Base-by-base conservation (phyloP, 2,113 vertebrate genomes). In the Oxyruncus cristatus region DNA sequence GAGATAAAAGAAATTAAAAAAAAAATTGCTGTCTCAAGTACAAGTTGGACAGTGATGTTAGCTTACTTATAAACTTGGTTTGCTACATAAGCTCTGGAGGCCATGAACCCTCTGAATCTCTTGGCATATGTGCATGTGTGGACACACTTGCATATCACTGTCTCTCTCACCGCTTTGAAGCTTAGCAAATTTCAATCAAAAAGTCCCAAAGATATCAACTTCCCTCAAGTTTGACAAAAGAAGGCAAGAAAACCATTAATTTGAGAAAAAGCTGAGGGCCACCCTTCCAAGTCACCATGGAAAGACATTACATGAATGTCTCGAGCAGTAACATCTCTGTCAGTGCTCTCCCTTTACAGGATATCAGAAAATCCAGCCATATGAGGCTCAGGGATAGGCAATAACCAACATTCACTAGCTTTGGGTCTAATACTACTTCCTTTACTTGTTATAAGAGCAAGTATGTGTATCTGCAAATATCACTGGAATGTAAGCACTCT, bases 81-180 rank as follows among this genome's bases (percentile, higher is more conserved):
- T 91, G 12, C 8, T 66, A 8, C 18, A 44, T 46, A 35, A 68
- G 5, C 23, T 59, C n/a, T 35, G 46, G 21, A 50, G 12, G 44
- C 8, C 3, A 5, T 44, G 44, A 62, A 20, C 46, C 28, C 15
- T 62, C 47, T 2, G 7, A 47, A 30, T 52, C 11, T 32, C 42
- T 47, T 18, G 7, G 21, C 27, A 74, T 27, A 56, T 0, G 0
- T 15, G 24, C 0, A 0, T 27, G 6, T 23, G 9, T 42, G 13
- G 14, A 46, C 1, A 1, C 9, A 39, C 9, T 72, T 30, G 2
- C 13, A 4, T 26, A 6, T 49, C 1, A 0, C 10, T 39, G 8
- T 17, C 16, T 10, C 7, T 63, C 27, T 88, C 16, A 27, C 26
- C 17, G 22, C 12, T 75, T 59, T 37, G 37, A 47, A 78, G 11